phyloP scores from a whole-genome alignment of 1,140 invertebrate species.

The Potamilus streckersoni region DNA sequence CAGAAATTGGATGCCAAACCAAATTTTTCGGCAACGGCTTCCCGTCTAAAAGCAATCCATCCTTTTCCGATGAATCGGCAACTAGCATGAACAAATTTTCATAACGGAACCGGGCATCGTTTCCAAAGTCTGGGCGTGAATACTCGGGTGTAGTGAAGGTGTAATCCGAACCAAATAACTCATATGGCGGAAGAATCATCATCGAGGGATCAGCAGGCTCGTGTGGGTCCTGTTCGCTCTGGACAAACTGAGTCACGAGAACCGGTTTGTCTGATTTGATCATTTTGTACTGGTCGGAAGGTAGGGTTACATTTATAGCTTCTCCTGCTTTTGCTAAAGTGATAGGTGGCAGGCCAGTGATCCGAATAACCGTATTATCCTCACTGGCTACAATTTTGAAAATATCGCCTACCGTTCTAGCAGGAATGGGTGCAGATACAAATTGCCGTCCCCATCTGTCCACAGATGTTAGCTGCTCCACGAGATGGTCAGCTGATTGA shows the following conservation, averaged over 20 bases:
- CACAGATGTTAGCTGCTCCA: slow-evolving; percentile 50
- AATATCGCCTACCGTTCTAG: slow-evolving; percentile 40
- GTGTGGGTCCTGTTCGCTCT: slow-evolving; percentile 20
- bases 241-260: slow-evolving; percentile 37
- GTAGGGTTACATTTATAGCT: slow-evolving; percentile 11
- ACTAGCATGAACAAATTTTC: slow-evolving; percentile 39
- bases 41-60: slow-evolving; percentile 36
- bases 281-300: slow-evolving; percentile 20
- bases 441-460: slow-evolving; percentile 53
- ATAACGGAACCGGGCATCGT: slow-evolving; percentile 19
- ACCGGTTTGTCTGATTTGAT: slow-evolving; percentile 33
- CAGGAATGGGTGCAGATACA: slow-evolving; percentile 38
- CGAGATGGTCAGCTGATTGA: slow-evolving; percentile 46
- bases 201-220: slow-evolving; percentile 45
- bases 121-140: slow-evolving; percentile 24
- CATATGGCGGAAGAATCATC: slow-evolving; percentile 35
- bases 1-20: slow-evolving; percentile 30
- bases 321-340: slow-evolving; percentile 25
- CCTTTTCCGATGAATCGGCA: slow-evolving; percentile 25
- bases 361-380: slow-evolving; percentile 30
- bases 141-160: slow-evolving; percentile 39
- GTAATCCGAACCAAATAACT: slow-evolving; percentile 36
- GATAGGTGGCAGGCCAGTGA: slow-evolving; percentile 23
- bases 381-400: slow-evolving; percentile 39
- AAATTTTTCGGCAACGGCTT: slow-evolving; percentile 28